These are phyloP conservation scores for Trissoscelio sp. DNA, from an alignment of 2,888 invertebrate species.

Conservation along the genomic window DNA sequence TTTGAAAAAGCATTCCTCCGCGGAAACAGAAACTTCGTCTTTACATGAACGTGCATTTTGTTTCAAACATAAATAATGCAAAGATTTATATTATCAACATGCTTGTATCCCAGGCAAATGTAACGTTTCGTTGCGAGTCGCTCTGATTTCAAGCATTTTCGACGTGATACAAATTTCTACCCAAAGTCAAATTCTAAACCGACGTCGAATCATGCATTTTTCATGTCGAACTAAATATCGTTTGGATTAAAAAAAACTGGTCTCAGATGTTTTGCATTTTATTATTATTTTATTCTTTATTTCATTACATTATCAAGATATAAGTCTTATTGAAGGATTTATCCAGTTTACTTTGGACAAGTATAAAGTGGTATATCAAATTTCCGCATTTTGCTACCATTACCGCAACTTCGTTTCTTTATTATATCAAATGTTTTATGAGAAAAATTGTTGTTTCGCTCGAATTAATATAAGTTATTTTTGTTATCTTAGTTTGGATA, in stretches of 20 bases:
- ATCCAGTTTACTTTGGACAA: neutral
- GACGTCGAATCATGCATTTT: neutral
- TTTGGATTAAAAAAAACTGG: too few relatives aligned
- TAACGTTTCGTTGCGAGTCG: constrained; percentile 3
- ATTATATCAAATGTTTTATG: neutral
- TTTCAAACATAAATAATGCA: constrained; percentile 41
- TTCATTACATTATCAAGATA: too few relatives aligned
- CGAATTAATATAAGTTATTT: neutral
- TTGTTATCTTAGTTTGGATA: too few relatives aligned
- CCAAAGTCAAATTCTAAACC: neutral
- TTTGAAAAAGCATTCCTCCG: constrained; percentile 2
- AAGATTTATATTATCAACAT: constrained; percentile 37
- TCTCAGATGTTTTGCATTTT: too few relatives aligned
- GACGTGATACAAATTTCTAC: neutral
- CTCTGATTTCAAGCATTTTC: constrained; percentile 26
- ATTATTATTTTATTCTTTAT: too few relatives aligned
- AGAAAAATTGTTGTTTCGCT: neutral
- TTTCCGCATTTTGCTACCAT: neutral
- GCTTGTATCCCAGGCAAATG: constrained; percentile 13
- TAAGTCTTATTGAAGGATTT: neutral
- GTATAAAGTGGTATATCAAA: neutral
- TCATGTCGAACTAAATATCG: neutral
- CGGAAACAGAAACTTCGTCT: neutral
- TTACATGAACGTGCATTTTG: constrained; percentile 13
- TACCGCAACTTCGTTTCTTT: neutral